Evolutionary conservation across 2,888 invertebrate genomes (phyloP).

Genomic region (Agrochola macilenta): DNA sequence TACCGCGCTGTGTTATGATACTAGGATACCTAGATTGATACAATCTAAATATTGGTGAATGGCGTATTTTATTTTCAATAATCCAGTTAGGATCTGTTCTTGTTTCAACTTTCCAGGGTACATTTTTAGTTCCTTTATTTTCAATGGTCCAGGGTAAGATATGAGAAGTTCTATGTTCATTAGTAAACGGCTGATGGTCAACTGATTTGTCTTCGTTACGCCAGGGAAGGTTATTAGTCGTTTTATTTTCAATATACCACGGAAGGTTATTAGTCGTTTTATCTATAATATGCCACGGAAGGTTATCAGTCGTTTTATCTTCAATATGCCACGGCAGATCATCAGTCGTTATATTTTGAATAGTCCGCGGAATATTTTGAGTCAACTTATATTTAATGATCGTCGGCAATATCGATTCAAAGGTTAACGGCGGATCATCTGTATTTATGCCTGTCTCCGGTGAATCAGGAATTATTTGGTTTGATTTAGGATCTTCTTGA

Average conservation of each 20-base stretch:
- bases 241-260: slow-evolving; percentile 2
- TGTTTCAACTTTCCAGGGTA: background rate
- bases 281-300: background rate
- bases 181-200: background rate
- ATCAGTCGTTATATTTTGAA: background rate
- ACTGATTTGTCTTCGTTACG: background rate
- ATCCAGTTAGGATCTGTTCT: background rate
- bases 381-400: background rate
- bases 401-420: background rate
- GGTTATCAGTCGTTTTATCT: background rate
- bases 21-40: background rate
- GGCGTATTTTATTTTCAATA: background rate
- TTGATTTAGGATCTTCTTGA: slow-evolving; percentile 11
- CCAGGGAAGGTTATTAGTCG: background rate
- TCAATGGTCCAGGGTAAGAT: slow-evolving; percentile 9
- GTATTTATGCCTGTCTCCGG: background rate
- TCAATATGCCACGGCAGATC: slow-evolving; percentile 6
- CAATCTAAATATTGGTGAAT: background rate
- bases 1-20: background rate
- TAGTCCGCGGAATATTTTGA: background rate
- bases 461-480: background rate
- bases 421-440: background rate
- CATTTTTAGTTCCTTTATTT: background rate
- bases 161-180: background rate
- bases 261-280: background rate